Percentiles rank a stretch among this genome's conserved stretches.
Evolutionary conservation across 1,140 invertebrate genomes (phyloP).

Genomic region (Zaprionus gabonicus): DNA sequence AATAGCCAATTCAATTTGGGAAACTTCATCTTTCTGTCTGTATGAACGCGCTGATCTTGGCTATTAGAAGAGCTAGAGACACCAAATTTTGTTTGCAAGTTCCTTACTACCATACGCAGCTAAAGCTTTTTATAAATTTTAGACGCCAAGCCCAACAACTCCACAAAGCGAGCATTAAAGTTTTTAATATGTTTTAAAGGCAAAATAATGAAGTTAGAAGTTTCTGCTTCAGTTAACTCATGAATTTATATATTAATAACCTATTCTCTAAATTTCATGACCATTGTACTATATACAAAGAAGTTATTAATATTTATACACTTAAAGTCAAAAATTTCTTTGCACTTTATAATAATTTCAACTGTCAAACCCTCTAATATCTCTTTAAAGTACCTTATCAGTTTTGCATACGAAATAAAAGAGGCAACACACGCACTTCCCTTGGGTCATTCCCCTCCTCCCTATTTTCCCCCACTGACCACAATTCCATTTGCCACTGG

Average conservation of each 20-base stretch:
- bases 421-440: neutral
- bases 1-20: neutral
- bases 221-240: neutral
- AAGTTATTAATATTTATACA: no score
- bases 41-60: neutral
- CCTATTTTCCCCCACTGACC: neutral
- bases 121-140: neutral
- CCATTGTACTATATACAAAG: neutral
- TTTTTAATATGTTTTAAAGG: neutral
- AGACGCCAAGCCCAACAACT: fast-evolving
- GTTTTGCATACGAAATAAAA: neutral
- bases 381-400: neutral
- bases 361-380: no score
- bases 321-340: no score
- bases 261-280: neutral
- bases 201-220: neutral
- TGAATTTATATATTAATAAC: no score
- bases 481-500: constrained; percentile 10
- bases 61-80: neutral
- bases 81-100: neutral
- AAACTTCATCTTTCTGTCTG: neutral
- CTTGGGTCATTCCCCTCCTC: neutral
- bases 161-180: neutral
- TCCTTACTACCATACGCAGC: neutral
- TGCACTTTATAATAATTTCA: no score